Base-by-base conservation (phyloP, 1,140 invertebrate species). In the Bradysia coprophila region DNA sequence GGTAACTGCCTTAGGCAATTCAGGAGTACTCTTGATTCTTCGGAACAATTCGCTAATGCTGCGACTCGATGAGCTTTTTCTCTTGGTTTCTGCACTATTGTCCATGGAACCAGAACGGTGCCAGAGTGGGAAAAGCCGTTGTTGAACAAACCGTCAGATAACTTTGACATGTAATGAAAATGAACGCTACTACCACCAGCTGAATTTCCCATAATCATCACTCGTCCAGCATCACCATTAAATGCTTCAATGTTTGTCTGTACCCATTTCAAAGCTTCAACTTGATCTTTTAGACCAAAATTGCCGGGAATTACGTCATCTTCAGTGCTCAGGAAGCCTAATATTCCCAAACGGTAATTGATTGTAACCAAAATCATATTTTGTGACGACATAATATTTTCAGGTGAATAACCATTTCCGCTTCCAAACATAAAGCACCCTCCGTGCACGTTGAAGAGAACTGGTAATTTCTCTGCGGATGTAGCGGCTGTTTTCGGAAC, bases 381-480 rank as follows among this genome's bases (percentile, higher is more conserved):
- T 36, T 74, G 68, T 19, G 79, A 47, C 2, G 79, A 49, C 52
- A 67, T 77, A 51, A 81, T 65, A 48, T 76, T 67, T 19, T 72
- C 65, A 4, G 76, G 76, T 43, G 62, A 69, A 0, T 68, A 32
- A 18, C 59, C 51, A 18, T 64, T 54, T 11, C 67, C 69, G 9
- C 67, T 66, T n/a, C 74, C 75, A 2, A 48, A 46, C 15, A 64
- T 58, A 49, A 69, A 80, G 2, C 55, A 68, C 43, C 77, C 77
- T 9, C 72, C 72, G 46, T 79, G 73, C n/a, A 81, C 63, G 51
- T 62, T 78, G 1, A 81, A 64, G 66, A 81, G 71, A 0, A 78
- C 73, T 1, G 75, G 63, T 44, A 59, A 43, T 4, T 68, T 64
- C 13, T 34, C 18, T 38, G 36, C 36, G 10, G 13, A 10, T 19